phyloP scores from a whole-genome alignment of 1,140 invertebrate species.

The Lucilia cuprina region DNA sequence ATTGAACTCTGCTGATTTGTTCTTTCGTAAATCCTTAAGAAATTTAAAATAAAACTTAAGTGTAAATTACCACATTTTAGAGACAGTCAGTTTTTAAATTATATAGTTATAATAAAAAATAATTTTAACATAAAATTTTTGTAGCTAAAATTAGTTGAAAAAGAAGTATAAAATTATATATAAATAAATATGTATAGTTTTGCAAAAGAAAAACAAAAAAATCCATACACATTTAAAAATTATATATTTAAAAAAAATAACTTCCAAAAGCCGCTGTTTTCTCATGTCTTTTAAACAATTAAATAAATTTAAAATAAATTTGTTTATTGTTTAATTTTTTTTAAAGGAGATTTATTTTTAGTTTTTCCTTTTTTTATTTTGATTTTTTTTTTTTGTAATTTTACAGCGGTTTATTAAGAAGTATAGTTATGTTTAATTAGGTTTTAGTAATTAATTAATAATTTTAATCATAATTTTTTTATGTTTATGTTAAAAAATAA shows the following conservation, averaged over 20 bases:
- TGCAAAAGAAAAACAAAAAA: too few relatives aligned
- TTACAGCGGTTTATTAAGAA: neutral
- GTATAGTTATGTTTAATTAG: neutral
- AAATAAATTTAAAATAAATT: neutral
- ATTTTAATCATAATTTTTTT: neutral
- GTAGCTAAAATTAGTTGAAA: too few relatives aligned
- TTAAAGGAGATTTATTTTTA: too few relatives aligned
- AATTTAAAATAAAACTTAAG: neutral
- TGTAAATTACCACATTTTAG: neutral
- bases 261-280: neutral
- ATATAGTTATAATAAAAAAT: neutral
- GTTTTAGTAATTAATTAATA: neutral
- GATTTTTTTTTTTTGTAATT: neutral
- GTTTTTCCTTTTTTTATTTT: too few relatives aligned
- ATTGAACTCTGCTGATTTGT: neutral
- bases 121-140: neutral
- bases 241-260: neutral
- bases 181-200: too few relatives aligned
- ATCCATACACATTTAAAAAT: conserved; percentile 3
- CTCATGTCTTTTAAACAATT: neutral
- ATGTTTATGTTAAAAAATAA: neutral
- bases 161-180: too few relatives aligned
- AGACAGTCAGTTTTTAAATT: neutral
- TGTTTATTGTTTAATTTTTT: neutral
- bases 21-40: neutral